Conservation (phyloP, 2,113 vertebrate species). For the Acanthisitta chloris region DNA sequence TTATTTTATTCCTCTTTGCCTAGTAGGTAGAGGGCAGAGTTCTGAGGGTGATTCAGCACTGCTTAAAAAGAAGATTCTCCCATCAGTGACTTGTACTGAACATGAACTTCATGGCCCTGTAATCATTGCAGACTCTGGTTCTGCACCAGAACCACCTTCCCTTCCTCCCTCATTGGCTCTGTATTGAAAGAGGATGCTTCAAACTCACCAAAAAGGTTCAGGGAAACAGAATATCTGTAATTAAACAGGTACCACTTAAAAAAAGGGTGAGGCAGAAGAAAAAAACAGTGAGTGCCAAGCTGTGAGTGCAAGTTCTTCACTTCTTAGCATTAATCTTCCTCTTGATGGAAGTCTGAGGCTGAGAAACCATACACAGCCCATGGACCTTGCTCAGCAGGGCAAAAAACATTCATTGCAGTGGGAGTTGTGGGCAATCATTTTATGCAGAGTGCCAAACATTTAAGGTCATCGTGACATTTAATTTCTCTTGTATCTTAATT, state of each 20-base stretch:
- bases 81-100: background rate
- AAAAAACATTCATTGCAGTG: background rate
- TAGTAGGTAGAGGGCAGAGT: background rate
- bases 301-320: background rate
- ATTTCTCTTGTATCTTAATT: background rate
- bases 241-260: background rate
- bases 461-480: background rate
- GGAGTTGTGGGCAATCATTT: background rate
- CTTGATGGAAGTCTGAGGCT: background rate
- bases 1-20: background rate
- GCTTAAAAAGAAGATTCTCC: background rate
- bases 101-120: accelerated
- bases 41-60: background rate
- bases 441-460: background rate
- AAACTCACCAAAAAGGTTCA: background rate
- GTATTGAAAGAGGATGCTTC: background rate
- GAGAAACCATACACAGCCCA: background rate
- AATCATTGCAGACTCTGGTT: background rate
- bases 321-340: background rate
- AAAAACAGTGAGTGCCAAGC: background rate
- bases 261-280: background rate
- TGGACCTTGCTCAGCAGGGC: background rate
- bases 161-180: background rate
- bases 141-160: background rate
- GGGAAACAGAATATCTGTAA: background rate